These are phyloP conservation scores for Spea multiplicata DNA, from an alignment of 2,113 vertebrate species.

Conservation along the genomic window DNA sequence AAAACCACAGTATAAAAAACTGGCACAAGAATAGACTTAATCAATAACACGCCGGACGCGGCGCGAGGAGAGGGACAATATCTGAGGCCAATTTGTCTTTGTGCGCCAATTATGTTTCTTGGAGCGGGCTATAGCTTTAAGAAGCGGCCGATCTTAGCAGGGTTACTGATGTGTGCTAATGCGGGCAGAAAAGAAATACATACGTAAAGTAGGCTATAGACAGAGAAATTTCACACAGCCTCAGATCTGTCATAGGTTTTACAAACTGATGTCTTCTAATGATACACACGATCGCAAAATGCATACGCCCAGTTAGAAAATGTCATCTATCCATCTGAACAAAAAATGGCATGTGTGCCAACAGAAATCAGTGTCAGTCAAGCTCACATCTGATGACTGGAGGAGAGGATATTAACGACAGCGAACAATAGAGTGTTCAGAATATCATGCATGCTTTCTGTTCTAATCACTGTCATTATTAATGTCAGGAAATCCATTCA, in stretches of 20 bases:
- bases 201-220: not conserved
- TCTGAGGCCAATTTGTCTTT: conserved; percentile 19
- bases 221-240: conserved; percentile 14
- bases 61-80: conserved; percentile 1
- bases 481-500: conserved; percentile 44
- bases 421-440: conserved; percentile 2
- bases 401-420: conserved; percentile 38
- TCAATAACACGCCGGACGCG: conserved; percentile 40
- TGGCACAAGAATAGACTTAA: conserved; percentile 39
- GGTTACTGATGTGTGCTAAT: conserved; percentile 24
- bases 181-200: conserved; percentile 7
- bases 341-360: conserved; percentile 34
- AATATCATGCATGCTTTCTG: conserved; percentile 41
- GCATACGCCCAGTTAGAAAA: conserved; percentile 12
- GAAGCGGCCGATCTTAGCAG: conserved; percentile 35
- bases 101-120: not conserved
- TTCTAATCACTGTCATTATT: conserved; percentile 48
- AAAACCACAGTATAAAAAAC: conserved; percentile 13
- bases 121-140: conserved; percentile 1
- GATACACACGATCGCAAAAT: not conserved
- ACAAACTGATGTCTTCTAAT: conserved; percentile 32
- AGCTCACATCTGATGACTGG: conserved; percentile 36
- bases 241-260: not conserved
- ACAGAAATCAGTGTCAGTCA: conserved; percentile 42
- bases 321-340: conserved; percentile 31